Base-by-base conservation (phyloP, 2,113 vertebrate genomes). In the Phalacrocorax aristotelis region DNA sequence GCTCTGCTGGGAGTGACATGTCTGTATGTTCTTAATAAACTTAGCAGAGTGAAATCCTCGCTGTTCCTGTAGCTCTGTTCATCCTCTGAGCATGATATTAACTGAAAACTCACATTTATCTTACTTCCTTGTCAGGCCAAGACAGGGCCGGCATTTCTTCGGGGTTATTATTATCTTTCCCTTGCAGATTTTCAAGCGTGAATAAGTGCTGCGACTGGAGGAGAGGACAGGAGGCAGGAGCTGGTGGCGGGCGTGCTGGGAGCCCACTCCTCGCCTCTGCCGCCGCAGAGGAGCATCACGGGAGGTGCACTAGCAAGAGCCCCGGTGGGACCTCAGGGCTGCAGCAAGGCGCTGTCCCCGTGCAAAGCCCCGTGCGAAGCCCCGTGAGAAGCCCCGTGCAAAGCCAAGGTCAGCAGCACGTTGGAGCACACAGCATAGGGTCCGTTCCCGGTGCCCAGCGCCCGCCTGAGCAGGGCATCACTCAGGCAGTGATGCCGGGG, bases 1-100 rank as follows among this genome's bases (percentile, higher is more conserved):
- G 42, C 61, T 49, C 75, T 83, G 64, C 90, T n/a, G 38, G 83
- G 29, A 90, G n/a, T 68, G 94, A 90, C 72, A 81, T 5, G 68
- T 88, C 95, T 83, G 3, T 92, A 8, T 84, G 77, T 66, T 78
- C 96, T 95, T 93, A 97, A 96, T 96, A 96, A 97, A 95, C 8
- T 27, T 48, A 60, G 38, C 72, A 51, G n/a, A 83, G 89, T 46
- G 72, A 95, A 94, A 95, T 83, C 76, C 86, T 76, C 0, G 0
- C 87, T 75, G 71, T 74, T 88, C 64, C 65, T 58, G 54, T 40
- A 61, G 76, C 54, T 68, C 69, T 27, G 23, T 48, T 94, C 94
- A 64, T 93, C 62, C 87, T 92, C 65, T 2, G 0, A 91, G 83
- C 58, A 40, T 23, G 92, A 93, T 92, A 93, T 77, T 83, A 92